Evolutionary conservation across 2,113 vertebrate genomes (phyloP).

Genomic region (Alaudala cheleensis): DNA sequence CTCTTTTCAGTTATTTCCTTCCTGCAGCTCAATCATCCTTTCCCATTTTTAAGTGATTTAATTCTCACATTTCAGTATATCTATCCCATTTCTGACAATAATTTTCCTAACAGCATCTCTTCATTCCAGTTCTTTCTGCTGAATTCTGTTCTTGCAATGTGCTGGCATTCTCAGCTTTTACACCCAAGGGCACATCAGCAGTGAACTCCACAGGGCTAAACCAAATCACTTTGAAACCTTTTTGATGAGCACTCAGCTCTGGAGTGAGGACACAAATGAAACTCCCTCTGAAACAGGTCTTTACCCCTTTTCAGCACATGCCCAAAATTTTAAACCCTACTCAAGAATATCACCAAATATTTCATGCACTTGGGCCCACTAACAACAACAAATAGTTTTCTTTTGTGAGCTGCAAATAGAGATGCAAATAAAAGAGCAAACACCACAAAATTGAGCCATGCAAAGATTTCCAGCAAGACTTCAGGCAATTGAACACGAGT

Average conservation of each 20-base stretch:
- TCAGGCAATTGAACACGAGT: background rate
- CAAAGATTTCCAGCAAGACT: constrained; percentile 11
- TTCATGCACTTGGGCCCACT: background rate
- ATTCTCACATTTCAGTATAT: background rate
- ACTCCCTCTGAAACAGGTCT: background rate
- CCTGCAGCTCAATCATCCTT: background rate
- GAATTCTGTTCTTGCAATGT: fast-evolving
- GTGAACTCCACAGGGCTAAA: background rate
- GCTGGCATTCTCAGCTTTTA: background rate
- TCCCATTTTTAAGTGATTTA: background rate
- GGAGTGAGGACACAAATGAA: background rate
- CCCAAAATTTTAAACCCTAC: background rate
- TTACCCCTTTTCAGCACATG: background rate
- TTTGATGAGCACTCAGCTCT: background rate
- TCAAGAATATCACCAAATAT: background rate
- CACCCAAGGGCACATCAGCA: background rate
- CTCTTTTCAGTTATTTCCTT: background rate
- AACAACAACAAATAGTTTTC: background rate
- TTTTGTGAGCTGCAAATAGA: background rate
- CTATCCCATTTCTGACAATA: fast-evolving
- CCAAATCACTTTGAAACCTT: background rate
- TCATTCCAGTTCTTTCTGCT: background rate
- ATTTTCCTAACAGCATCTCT: background rate
- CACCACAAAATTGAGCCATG: background rate
- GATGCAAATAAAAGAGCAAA: background rate